Conservation (phyloP, 2,113 vertebrate genomes). For the Grallaria varia region DNA sequence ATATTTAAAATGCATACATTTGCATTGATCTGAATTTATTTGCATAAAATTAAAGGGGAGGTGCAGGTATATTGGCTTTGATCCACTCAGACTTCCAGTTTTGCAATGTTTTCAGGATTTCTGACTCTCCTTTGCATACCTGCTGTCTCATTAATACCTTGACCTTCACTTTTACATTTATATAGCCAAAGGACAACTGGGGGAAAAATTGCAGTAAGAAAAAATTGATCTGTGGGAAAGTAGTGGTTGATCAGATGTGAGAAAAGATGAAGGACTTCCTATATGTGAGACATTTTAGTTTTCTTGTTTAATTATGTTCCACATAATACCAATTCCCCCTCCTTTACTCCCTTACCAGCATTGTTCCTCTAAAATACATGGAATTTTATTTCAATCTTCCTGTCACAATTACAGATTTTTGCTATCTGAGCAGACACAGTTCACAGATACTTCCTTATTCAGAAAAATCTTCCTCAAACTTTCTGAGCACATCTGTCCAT, state of each 20-base stretch:
- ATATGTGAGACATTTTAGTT: neutral
- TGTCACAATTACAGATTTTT: neutral
- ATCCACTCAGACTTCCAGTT: neutral
- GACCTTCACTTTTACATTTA: neutral
- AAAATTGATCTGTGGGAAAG: neutral
- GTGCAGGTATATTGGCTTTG: neutral
- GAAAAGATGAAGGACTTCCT: neutral
- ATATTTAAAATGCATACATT: neutral
- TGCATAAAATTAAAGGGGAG: neutral
- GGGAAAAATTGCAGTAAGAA: neutral
- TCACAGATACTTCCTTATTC: neutral
- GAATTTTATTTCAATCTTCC: neutral
- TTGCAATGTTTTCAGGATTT: neutral
- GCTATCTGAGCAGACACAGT: neutral
- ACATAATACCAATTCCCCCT: accelerated
- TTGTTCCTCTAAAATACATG: neutral
- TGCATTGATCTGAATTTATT: neutral
- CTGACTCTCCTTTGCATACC: accelerated
- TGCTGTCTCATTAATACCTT: accelerated
- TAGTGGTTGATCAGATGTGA: neutral
- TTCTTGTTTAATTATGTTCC: neutral
- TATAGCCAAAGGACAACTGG: neutral
- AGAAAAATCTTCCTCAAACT: neutral
- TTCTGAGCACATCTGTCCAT: neutral
- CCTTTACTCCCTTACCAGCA: neutral